Base-by-base conservation (phyloP, 2,888 invertebrate species). In the Encarsia formosa region DNA sequence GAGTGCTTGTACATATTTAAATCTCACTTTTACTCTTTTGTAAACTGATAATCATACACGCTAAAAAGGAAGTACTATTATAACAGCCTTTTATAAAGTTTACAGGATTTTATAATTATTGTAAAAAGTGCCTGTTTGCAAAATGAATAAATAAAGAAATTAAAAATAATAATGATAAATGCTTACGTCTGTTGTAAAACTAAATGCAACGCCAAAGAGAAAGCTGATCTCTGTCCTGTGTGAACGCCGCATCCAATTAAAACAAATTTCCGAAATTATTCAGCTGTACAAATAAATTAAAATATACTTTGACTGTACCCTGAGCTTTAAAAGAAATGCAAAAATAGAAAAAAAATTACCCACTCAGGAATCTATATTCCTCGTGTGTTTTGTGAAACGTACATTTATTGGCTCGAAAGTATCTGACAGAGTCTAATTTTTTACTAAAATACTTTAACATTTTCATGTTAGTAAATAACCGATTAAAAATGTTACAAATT, bases 251-350 rank as follows among this genome's bases (percentile, higher is more conserved):
- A 19, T 46, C 44, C 19, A 6, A 31, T n/a, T 4, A 3, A 31
- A 11, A 3, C 49, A 38, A 54, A 43, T 34, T 54, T 50, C 46
- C 46, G 49, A 34, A 55, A 52, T 45, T 2, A 45, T 51, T 52
- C 31, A 59, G 62, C 61, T 59, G 62, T 63, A 63, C 62, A 64
- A 65, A 63, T 60, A 52, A 52, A 37, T n/a, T n/a, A n/a, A n/a
- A n/a, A n/a, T n/a, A n/a, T n/a, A n/a, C n/a, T n/a, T n/a, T n/a
- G n/a, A n/a, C n/a, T n/a, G n/a, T n/a, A n/a, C n/a, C n/a, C n/a
- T n/a, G n/a, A n/a, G n/a, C n/a, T n/a, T n/a, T n/a, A n/a, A n/a
- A n/a, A n/a, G n/a, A n/a, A n/a, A n/a, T n/a, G n/a, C n/a, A n/a
- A n/a, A n/a, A n/a, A n/a, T n/a, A n/a, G n/a, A n/a, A n/a, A n/a